phyloP scores from a whole-genome alignment of 2,797 vertebrate species.

The Cetoscarus ocellatus region DNA sequence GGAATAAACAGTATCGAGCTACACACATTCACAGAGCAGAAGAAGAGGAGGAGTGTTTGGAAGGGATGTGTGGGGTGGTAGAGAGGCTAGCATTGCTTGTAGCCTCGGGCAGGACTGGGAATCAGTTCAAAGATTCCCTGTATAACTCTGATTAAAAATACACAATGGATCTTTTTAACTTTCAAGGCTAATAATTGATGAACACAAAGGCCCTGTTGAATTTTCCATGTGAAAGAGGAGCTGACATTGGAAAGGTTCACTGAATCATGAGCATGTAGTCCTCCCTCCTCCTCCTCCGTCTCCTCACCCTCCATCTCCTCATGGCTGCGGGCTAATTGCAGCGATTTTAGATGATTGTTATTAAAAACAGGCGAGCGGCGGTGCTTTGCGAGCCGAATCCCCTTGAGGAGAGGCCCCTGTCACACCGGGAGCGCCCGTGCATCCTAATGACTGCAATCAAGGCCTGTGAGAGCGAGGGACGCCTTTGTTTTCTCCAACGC shows the following conservation, averaged over 20 bases:
- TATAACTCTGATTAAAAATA: slow-evolving; percentile 73
- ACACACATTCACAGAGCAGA: not conserved
- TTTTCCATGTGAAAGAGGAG: slow-evolving; percentile 74
- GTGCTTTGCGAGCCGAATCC: slow-evolving; percentile 72
- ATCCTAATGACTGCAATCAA: slow-evolving; percentile 82
- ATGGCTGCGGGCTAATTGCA: slow-evolving; percentile 83
- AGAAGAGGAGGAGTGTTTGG: slow-evolving; percentile 17
- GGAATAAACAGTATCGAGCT: slow-evolving; percentile 25
- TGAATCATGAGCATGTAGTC: slow-evolving; percentile 52
- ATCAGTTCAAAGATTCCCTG: slow-evolving; percentile 70
- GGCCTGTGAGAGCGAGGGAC: slow-evolving; percentile 52
- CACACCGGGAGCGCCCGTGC: slow-evolving; percentile 67
- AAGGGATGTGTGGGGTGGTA: slow-evolving; percentile 30
- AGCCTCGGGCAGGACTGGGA: slow-evolving; percentile 58
- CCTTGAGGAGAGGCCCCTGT: slow-evolving; percentile 65
- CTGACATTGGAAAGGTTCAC: slow-evolving; percentile 74
- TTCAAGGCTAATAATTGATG: slow-evolving; percentile 72
- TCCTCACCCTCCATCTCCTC: slow-evolving; percentile 62
- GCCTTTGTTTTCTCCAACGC: slow-evolving; percentile 73
- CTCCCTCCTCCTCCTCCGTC: slow-evolving; percentile 24
- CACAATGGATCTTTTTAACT: slow-evolving; percentile 75
- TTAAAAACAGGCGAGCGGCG: slow-evolving; percentile 81
- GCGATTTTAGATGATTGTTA: slow-evolving; percentile 86
- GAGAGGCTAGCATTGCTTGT: slow-evolving; percentile 38
- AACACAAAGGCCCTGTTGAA: slow-evolving; percentile 78